Percentiles rank a stretch among this genome's conserved stretches.
Evolutionary conservation across 2,888 invertebrate species (phyloP).

Genomic region (Lamproptera curius): DNA sequence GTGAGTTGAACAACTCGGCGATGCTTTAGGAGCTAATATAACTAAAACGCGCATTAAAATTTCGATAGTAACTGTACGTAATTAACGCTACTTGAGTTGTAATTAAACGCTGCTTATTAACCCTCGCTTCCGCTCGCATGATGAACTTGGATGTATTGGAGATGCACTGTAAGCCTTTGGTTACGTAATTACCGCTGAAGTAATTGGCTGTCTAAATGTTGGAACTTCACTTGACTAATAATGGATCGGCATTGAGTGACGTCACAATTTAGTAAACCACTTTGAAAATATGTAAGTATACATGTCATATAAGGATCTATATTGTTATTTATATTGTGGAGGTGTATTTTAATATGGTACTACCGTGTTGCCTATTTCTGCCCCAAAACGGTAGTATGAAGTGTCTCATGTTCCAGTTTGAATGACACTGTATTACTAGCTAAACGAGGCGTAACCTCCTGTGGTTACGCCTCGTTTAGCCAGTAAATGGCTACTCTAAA

Average conservation of each 20-base stretch:
- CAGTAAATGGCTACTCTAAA: no score
- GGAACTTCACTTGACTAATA: background rate
- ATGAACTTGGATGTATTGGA: constrained; percentile 33
- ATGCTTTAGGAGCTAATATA: constrained; percentile 9
- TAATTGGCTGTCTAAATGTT: background rate
- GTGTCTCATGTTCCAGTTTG: no score
- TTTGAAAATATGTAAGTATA: no score
- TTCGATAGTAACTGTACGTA: constrained; percentile 33
- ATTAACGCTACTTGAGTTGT: constrained; percentile 37
- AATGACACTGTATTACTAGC: no score
- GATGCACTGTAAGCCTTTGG: constrained; percentile 34
- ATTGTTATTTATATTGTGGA: no score
- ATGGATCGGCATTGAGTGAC: background rate
- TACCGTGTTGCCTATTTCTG: no score
- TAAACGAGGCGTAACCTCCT: no score
- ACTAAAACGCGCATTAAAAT: constrained; percentile 27
- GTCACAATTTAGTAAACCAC: background rate
- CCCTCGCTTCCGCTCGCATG: constrained; percentile 37
- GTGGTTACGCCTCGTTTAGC: no score
- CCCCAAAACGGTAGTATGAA: no score
- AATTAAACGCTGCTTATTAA: constrained; percentile 54
- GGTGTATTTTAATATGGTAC: no score
- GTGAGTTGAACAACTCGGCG: constrained; percentile 4
- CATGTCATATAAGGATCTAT: no score
- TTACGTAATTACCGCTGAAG: constrained; percentile 21